Conservation (phyloP, 2,113 vertebrate genomes). For the Gymnarchus niloticus region DNA sequence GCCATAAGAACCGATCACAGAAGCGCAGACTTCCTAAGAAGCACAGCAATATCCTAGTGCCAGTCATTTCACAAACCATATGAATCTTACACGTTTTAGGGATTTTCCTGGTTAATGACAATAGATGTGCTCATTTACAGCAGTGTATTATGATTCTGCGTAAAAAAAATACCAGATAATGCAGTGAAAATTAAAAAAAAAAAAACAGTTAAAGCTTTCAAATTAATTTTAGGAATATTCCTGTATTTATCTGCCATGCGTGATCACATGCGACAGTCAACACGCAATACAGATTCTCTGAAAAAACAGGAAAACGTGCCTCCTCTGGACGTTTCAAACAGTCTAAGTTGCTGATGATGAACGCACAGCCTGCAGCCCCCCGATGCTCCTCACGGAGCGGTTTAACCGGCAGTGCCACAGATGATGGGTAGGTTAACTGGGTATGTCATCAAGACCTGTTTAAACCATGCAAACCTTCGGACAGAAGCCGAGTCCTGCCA, state of each 20-base stretch:
- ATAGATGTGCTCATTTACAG: neutral
- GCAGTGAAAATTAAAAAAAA: neutral
- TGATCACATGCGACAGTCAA: neutral
- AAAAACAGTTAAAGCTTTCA: neutral
- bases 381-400: neutral
- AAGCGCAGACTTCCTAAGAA: neutral
- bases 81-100: neutral
- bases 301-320: neutral
- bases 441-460: neutral
- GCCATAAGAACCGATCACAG: neutral
- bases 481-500: neutral
- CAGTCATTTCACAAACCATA: neutral
- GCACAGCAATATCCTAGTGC: neutral
- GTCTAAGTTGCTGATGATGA: neutral
- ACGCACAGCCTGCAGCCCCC: neutral
- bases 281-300: neutral
- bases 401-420: neutral
- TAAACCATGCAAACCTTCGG: neutral
- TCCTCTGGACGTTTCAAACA: neutral
- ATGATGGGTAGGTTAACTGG: neutral
- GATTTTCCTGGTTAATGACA: neutral
- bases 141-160: neutral
- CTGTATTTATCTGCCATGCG: neutral
- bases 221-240: neutral
- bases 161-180: neutral